Percentiles rank a stretch among this genome's conserved stretches.
Conservation (phyloP, 2,797 vertebrate species). For the Netta rufina region DNA sequence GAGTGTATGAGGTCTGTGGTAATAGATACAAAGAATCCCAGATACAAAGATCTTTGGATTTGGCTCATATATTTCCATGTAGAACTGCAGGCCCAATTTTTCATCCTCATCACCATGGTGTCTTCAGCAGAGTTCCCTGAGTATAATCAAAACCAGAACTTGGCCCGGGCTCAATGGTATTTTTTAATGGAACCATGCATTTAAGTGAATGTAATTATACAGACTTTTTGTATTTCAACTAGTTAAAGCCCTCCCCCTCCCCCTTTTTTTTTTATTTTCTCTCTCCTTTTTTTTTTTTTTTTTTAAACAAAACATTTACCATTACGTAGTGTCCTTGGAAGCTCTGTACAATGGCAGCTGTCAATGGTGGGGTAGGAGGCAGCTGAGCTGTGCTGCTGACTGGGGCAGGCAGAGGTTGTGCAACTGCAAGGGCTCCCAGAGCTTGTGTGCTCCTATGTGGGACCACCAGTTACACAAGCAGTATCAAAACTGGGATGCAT, state of each 20-base stretch:
- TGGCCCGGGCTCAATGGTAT: neutral
- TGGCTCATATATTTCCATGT: neutral
- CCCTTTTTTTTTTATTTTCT: neutral
- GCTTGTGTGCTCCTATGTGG: neutral
- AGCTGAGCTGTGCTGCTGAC: neutral
- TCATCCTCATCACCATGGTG: neutral
- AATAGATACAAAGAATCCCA: neutral
- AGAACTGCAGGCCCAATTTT: neutral
- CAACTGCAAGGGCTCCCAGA: neutral
- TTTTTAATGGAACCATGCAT: neutral
- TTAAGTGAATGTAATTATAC: neutral
- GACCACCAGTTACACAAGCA: neutral
- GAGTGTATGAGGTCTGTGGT: neutral
- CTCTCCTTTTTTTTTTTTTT: neutral
- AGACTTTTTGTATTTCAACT: neutral
- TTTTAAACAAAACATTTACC: neutral
- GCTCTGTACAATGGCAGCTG: neutral
- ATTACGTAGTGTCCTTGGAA: neutral
- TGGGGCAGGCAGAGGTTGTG: neutral
- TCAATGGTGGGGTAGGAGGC: neutral
- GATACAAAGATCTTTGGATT: neutral
- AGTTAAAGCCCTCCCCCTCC: neutral
- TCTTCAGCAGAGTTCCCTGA: neutral
- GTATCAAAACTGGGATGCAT: neutral
- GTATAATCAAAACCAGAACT: neutral